Base-by-base conservation (phyloP, 2,888 invertebrate genomes). In the Philhelius pedissequus region DNA sequence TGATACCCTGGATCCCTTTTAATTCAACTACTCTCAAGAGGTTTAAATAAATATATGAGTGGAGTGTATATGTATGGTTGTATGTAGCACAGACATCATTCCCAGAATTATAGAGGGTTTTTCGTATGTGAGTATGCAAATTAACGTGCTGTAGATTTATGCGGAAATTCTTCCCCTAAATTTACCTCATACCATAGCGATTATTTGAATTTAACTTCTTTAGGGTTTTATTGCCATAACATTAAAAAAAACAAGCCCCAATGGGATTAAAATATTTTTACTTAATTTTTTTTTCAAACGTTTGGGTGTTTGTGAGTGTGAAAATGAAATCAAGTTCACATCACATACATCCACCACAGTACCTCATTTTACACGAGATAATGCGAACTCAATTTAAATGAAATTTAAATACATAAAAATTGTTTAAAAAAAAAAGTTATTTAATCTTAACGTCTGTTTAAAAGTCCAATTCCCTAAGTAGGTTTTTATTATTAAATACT, bases 121-220 rank as follows among this genome's bases (percentile, higher is more conserved):
- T 38, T 62, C 78, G 64, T 69, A 62, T 78, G 82, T 78, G 73
- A 69, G 56, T 68, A 54, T 56, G 74, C 25, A 74, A 83, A 78
- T 83, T 78, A 83, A 78, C 73, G 82, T 83, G 78, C 74, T 69
- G 74, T 48, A 38, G 78, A 83, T 78, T 83, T 83, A 83, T 83
- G 73, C 48, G 60, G 60, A 32, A 69, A 78, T 74, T 54, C 69
- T 56, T 78, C 77, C 68, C 68, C 68, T 62, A 62, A 73, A 69
- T 78, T 69, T 64, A 56, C 68, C 78, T 32, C 56, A 69, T 69
- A 54, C 69, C 69, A 25, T 25, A 5, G 52, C 20, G 64, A 74
- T 78, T 78, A 69, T 50, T 35, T 35, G 73, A 56, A 35, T 74
- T 69, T 43, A 78, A 83, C 62, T 71, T 62, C 62, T 71, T 62